phyloP scores from a whole-genome alignment of 2,113 vertebrate species.

The Ceuthmochares aereus region DNA sequence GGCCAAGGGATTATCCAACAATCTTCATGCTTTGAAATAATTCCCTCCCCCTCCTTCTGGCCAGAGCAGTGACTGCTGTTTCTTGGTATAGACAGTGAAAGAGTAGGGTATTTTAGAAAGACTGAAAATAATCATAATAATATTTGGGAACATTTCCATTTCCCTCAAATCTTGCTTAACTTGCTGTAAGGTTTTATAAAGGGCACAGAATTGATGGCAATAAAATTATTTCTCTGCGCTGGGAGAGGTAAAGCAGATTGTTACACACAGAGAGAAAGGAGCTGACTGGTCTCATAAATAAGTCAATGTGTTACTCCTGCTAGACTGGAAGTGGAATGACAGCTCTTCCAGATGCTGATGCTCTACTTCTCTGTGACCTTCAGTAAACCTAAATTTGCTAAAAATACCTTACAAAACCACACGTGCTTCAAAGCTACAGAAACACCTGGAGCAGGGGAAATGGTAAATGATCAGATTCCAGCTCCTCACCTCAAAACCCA shows the following conservation, averaged over 20 bases:
- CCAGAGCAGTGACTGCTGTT: not conserved
- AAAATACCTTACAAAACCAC: constrained; percentile 51
- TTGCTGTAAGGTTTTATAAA: constrained; percentile 25
- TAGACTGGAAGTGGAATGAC: constrained; percentile 62
- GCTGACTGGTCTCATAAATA: constrained; percentile 69
- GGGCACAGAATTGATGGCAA: not conserved
- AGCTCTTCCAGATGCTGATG: constrained; percentile 55
- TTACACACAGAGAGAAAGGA: constrained; percentile 11
- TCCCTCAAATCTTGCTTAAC: not conserved
- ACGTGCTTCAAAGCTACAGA: not conserved
- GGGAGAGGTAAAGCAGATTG: constrained; percentile 26
- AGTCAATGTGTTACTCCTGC: constrained; percentile 73
- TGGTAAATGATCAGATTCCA: not conserved
- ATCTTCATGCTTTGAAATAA: not conserved
- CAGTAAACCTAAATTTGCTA: constrained; percentile 23
- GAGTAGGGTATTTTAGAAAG: not conserved
- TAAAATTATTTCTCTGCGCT: constrained; percentile 10
- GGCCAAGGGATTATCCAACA: not conserved
- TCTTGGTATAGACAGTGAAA: not conserved
- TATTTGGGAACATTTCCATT: not conserved
- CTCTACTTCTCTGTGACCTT: constrained; percentile 42
- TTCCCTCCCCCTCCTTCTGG: not conserved
- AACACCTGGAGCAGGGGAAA: not conserved
- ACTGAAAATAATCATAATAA: not conserved
- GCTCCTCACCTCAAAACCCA: not conserved